Evolutionary conservation across 2,797 vertebrate species (phyloP), one percentile per base, ranked within the genome.

Genomic region (Malurus leucopterus): DNA sequence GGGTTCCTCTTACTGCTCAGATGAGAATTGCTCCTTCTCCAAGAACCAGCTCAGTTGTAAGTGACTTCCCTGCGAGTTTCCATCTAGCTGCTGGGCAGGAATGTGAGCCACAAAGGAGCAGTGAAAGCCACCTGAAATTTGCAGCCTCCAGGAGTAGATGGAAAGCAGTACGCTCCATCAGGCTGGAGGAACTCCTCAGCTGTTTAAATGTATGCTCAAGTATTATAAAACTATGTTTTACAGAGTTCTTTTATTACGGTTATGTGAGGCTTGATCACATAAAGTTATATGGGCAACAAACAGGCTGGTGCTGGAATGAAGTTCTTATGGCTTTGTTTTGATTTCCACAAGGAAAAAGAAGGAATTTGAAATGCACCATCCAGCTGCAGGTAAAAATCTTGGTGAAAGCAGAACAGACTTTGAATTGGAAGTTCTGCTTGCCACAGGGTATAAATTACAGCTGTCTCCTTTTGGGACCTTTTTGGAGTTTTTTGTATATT

Each of bases 221-320:
- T 88, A 57, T 93, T 93, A 89, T 55, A 86, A 93, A 92, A 49
- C 74, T 69, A 9, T 83, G 68, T 67, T 93, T 94, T 92, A 95
- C 86, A 76, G 86, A 84, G 86, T 90, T 93, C 72, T 78, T 86
- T 91, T 95, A 95, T 94, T 86, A 86, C 4, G 2, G 74, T 65
- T 85, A 82, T 88, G 91, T 74, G 75, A 87, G 73, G 72, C 84
- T 73, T 61, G 88, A 74, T 71, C 77, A 49, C 27, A 27, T 89
- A 83, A 92, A 90, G 65, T 93, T 95, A 75, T 93, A 69, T 65
- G 83, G 81, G 84, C 86, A 93, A 58, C 74, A 76, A 95, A 93
- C 85, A 76, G 81, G 17, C 74, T 84, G 76, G 58, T 53, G 47
- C 73, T 76, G 88, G 73, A 95, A 93, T 89, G 86, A 91, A 87